Percentiles rank a stretch among this genome's conserved stretches.
These are phyloP conservation scores for Columba janthina DNA, from an alignment of 2,113 vertebrate species.

Conservation along the genomic window DNA sequence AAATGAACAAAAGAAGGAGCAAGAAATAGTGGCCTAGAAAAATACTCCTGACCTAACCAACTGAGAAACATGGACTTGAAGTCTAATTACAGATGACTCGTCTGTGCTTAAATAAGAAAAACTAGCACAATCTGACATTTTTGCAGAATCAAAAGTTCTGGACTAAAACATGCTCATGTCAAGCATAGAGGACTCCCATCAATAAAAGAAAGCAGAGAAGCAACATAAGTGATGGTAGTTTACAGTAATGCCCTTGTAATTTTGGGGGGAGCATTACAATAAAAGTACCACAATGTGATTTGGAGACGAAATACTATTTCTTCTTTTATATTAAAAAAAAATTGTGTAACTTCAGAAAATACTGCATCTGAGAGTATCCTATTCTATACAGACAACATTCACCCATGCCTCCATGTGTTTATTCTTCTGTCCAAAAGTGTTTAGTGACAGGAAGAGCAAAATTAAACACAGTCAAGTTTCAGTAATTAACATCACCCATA, in stretches of 20 bases:
- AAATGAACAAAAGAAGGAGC: not conserved
- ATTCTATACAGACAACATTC: not conserved
- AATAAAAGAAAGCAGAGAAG: not conserved
- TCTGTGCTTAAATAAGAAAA: not conserved
- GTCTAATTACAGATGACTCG: not conserved
- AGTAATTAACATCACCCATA: not conserved
- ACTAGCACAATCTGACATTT: not conserved
- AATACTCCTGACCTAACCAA: not conserved
- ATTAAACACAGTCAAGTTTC: not conserved
- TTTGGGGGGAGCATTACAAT: not conserved
- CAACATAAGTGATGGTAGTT: not conserved
- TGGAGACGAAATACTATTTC: not conserved
- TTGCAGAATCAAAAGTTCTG: not conserved
- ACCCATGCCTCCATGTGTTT: not conserved
- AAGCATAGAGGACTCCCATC: not conserved
- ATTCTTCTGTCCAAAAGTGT: not conserved
- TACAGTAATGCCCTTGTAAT: not conserved
- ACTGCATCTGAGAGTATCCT: not conserved
- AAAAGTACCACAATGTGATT: not conserved
- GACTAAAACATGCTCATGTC: rapidly evolving
- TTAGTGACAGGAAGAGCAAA: not conserved
- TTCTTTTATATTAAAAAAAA: not conserved
- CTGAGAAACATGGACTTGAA: not conserved
- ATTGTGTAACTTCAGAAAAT: not conserved
- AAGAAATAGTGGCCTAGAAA: not conserved